These are phyloP conservation scores for Augiades crinisus DNA, from an alignment of 2,888 invertebrate genomes.

Conservation along the genomic window DNA sequence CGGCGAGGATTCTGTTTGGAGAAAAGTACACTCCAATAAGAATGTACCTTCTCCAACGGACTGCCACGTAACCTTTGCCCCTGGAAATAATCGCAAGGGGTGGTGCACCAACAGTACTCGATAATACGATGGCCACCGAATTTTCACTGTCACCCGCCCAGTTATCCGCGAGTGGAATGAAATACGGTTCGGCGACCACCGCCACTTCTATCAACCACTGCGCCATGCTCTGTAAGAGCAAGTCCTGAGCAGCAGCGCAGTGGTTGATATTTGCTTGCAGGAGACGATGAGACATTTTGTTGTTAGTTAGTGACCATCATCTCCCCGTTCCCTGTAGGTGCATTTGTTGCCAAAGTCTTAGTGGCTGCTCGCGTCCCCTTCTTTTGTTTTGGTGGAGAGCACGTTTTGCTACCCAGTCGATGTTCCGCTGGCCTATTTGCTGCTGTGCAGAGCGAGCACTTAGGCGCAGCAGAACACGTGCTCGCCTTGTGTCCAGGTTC, in stretches of 20 bases:
- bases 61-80: too few relatives aligned
- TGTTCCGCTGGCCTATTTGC: too few relatives aligned
- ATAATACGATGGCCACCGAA: neutral
- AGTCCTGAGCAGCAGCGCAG: too few relatives aligned
- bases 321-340: neutral
- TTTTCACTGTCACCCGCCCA: slow-evolving; percentile 13
- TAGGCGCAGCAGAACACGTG: slow-evolving; percentile 1
- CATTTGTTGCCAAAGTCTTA: neutral
- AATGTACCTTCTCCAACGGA: neutral
- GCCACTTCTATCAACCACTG: too few relatives aligned
- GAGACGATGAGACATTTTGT: neutral
- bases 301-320: neutral
- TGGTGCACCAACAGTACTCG: neutral
- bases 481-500: slow-evolving; percentile 26
- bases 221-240: too few relatives aligned
- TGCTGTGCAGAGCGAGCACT: too few relatives aligned
- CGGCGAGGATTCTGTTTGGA: slow-evolving; percentile 23
- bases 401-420: neutral
- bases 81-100: neutral
- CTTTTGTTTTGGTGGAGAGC: slow-evolving; percentile 7
- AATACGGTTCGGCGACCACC: too few relatives aligned
- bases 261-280: too few relatives aligned
- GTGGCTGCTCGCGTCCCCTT: neutral
- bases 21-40: too few relatives aligned
- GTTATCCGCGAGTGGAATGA: neutral